phyloP scores from a whole-genome alignment of 2,888 invertebrate species.

The Eilema griseolum region DNA sequence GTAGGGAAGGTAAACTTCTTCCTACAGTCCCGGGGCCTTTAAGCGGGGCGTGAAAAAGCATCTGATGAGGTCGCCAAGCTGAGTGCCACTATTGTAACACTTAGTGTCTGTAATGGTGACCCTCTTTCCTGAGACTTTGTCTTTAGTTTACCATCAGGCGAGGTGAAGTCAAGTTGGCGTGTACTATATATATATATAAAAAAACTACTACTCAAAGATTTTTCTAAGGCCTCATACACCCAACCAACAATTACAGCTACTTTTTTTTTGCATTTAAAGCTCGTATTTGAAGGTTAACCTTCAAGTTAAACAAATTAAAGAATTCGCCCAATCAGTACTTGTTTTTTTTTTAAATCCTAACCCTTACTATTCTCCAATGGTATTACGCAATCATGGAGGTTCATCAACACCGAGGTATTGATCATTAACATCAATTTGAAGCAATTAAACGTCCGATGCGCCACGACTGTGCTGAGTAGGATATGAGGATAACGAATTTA shows the following conservation, averaged over 20 bases:
- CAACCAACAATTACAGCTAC: background rate
- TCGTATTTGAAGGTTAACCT: background rate
- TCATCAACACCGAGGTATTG: conserved; percentile 55
- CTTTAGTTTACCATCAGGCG: too few relatives aligned
- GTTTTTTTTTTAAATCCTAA: conserved; percentile 8
- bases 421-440: conserved; percentile 71
- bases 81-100: too few relatives aligned
- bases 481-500: conserved; percentile 75
- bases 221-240: too few relatives aligned
- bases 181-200: too few relatives aligned
- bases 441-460: conserved; percentile 76
- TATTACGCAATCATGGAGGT: conserved; percentile 42
- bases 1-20: too few relatives aligned
- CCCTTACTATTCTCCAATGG: conserved; percentile 31
- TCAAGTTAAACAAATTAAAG: conserved; percentile 17
- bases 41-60: too few relatives aligned
- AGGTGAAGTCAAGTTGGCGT: too few relatives aligned
- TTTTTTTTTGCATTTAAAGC: background rate
- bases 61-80: too few relatives aligned
- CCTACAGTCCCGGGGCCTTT: too few relatives aligned
- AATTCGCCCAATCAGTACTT: conserved; percentile 42
- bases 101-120: too few relatives aligned
- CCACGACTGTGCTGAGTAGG: conserved; percentile 53
- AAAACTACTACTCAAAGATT: too few relatives aligned
- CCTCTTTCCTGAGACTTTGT: too few relatives aligned